These are phyloP conservation scores for Cyprinus carpio DNA, from an alignment of 2,113 vertebrate genomes.

Conservation along the genomic window DNA sequence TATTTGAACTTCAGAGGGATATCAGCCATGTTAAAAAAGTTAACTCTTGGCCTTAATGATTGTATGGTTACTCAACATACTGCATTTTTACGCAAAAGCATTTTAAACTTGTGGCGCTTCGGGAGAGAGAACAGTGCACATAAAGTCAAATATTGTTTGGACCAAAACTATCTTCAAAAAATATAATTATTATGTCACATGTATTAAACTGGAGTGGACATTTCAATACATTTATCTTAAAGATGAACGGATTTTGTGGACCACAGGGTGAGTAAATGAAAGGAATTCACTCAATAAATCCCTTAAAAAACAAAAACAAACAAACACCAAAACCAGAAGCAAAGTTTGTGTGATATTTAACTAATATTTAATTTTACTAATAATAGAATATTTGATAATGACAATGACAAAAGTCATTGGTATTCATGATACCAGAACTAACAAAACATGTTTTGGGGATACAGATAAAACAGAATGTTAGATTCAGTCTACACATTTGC, in stretches of 20 bases:
- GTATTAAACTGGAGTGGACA: background rate
- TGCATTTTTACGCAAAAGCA: too few relatives aligned
- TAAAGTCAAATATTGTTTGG: too few relatives aligned
- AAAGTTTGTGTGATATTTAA: background rate
- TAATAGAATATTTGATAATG: too few relatives aligned
- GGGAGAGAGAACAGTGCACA: too few relatives aligned
- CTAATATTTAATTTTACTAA: too few relatives aligned
- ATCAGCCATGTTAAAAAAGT: too few relatives aligned
- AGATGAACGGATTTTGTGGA: too few relatives aligned
- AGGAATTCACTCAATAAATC: too few relatives aligned
- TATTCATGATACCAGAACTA: background rate
- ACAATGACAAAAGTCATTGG: background rate
- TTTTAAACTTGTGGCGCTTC: too few relatives aligned
- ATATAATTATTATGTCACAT: background rate
- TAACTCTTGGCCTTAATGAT: too few relatives aligned
- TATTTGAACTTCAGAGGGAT: too few relatives aligned
- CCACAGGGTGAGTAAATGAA: too few relatives aligned
- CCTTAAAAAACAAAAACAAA: background rate
- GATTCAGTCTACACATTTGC: background rate
- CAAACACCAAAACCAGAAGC: background rate
- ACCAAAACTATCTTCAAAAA: background rate
- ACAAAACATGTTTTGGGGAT: background rate
- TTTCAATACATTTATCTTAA: background rate
- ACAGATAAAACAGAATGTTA: background rate
- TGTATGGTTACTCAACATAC: background rate